Evolutionary conservation across 2,113 vertebrate species (phyloP), one percentile per base, ranked within the genome.

Genomic region (Coptodon rendalli): DNA sequence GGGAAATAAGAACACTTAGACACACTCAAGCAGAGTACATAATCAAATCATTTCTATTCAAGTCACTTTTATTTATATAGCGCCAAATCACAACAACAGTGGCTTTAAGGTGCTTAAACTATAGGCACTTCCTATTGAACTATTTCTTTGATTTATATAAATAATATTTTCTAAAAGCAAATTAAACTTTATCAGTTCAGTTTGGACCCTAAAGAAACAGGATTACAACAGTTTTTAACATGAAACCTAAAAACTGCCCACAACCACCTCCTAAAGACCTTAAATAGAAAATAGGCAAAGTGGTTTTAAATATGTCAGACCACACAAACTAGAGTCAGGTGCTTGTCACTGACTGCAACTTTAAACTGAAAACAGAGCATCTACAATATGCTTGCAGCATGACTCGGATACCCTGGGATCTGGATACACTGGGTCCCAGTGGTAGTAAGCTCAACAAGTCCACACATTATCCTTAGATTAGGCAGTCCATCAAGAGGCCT

Each of bases 381-480:
- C 57, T 34, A 61, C 0, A 61, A 61, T 0, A 0, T 61, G 3
- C 10, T 61, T 61, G 27, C 1, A 4, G 27, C 57, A 61, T 61
- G 29, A 61, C 29, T 61, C 3, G 0, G 3, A 34, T 61, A 59
- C 0, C 56, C 57, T 61, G 14, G 29, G 57, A 61, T 59, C 57
- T 59, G 16, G 48, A 50, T 50, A 50, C 48, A 50, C 8, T 53
- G 52, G 9, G 9, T 11, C n/a, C 2, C n/a, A 54, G 52, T 11
- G 9, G 5, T 22, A 54, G 9, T 19, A n/a, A 22, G 0, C 8
- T 54, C 9, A 22, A 22, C 9, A 0, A 22, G n/a, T 22, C 2
- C 1, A 22, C 2, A 54, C 2, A 54, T 6, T 52, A 54, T 22
- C 52, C 9, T 22, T 53, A 53, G n/a, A 54, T 54, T 22, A 1